Base-by-base conservation (phyloP, 2,888 invertebrate species). In the Ephialtes manifestator region DNA sequence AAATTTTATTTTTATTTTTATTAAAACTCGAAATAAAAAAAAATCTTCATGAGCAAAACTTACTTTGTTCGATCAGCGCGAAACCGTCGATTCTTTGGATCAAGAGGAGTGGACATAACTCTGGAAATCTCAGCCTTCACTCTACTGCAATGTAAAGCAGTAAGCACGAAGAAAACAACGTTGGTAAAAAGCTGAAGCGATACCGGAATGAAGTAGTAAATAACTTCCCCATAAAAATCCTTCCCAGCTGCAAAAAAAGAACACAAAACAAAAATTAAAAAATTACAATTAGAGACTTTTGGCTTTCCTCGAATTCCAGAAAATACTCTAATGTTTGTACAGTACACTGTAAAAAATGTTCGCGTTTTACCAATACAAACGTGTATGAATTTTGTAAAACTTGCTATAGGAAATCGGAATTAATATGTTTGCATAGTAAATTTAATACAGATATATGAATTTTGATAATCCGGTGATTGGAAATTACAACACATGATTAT, bases 51-150 rank as follows among this genome's bases (percentile, higher is more conserved):
- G 13, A 20, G 72, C 85, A 13, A 28, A 74, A 90, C 95, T 95
- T 91, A 97, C 97, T 96, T 96, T 18, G 96, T 96, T 93, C 95
- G 96, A 90, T 97, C 96, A 67, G 96, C 95, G 70, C 96, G 95
- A 91, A 97, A 97, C 82, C 95, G 95, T 89, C 95, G 95, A 90
- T 95, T 96, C 46, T 95, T 95, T 0, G 96, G 95, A 67, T 95
- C 97, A 74, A 96, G 95, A 10, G 95, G 94, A 53, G 96, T 96
- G 0, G 96, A 95, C 48, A 96, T 96, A 88, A 96, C 96, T 94
- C 97, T 95, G 31, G 96, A 95, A 87, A 97, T 97, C 94, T 97
- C 97, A 0, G 96, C 96, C 94, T 97, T 97, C 3, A 97, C 97
- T 88, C 95, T 95, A 87, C 96, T 96, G 90, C 97, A 97, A 90